phyloP scores from a whole-genome alignment of 2,888 invertebrate genomes.

The Blomia tropicalis region DNA sequence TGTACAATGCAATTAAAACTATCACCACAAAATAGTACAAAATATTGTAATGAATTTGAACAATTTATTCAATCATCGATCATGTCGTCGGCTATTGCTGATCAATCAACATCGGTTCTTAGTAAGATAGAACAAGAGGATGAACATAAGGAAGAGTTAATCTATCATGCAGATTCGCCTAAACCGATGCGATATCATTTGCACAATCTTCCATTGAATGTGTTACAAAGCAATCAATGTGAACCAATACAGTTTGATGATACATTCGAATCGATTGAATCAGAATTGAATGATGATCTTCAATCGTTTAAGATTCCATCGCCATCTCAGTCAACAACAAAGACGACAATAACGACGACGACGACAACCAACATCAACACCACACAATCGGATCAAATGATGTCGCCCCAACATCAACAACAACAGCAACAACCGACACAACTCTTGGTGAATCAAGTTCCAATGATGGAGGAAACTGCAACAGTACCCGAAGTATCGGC shows the following conservation, averaged over 20 bases:
- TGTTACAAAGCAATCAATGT: background rate
- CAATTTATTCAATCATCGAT: background rate
- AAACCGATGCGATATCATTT: background rate
- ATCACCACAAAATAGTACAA: background rate
- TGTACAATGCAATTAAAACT: background rate
- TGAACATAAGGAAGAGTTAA: background rate
- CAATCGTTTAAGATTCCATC: background rate
- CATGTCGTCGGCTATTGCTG: too few relatives aligned
- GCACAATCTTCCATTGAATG: conserved; percentile 10
- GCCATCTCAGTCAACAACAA: background rate
- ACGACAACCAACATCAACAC: too few relatives aligned
- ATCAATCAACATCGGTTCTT: background rate
- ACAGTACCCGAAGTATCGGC: background rate
- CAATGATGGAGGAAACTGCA: background rate
- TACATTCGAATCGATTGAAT: background rate
- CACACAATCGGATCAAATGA: background rate
- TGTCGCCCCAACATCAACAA: too few relatives aligned
- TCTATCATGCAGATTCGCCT: background rate
- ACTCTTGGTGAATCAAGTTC: background rate
- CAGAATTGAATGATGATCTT: background rate
- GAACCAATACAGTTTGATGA: background rate
- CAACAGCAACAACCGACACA: too few relatives aligned
- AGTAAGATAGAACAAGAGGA: background rate
- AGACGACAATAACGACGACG: too few relatives aligned
- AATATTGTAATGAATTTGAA: background rate